phyloP scores from a whole-genome alignment of 2,888 invertebrate genomes.

The Prosopocoilus inquinatus region DNA sequence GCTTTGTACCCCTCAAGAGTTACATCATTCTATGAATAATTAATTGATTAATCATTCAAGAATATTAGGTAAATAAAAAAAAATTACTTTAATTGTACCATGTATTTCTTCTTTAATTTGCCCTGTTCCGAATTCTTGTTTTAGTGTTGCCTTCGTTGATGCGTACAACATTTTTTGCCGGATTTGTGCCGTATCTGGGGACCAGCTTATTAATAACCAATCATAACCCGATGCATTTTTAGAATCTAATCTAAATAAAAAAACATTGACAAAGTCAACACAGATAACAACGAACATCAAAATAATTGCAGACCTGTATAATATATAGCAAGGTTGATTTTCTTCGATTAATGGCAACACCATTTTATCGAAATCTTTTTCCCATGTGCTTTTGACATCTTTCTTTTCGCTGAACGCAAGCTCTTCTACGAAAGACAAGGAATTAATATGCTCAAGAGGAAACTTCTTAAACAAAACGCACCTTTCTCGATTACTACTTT shows the following conservation, averaged over 20 bases:
- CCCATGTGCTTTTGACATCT: conserved; percentile 74
- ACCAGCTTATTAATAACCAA: conserved; percentile 94
- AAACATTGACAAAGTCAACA: conserved; percentile 7
- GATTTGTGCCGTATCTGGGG: conserved; percentile 87
- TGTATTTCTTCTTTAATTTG: conserved; percentile 94
- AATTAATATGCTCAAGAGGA: not conserved
- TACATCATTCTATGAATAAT: conserved; percentile 70
- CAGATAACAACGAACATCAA: not conserved
- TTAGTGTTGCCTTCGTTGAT: conserved; percentile 94
- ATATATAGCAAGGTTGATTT: conserved; percentile 85
- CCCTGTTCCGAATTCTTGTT: conserved; percentile 92
- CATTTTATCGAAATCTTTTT: conserved; percentile 79
- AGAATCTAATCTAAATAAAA: conserved; percentile 63
- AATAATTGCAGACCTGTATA: conserved; percentile 64
- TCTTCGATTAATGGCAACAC: conserved; percentile 70
- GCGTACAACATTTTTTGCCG: conserved; percentile 98
- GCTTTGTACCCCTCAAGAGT: conserved; percentile 78
- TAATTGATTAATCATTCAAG: not conserved
- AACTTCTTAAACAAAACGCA: conserved; percentile 46
- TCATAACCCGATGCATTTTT: conserved; percentile 80
- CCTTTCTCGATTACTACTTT: conserved; percentile 88
- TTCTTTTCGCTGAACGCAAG: conserved; percentile 64
- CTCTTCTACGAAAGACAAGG: conserved; percentile 63
- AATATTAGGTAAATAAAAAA: not conserved
- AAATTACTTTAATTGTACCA: conserved; percentile 61